Conservation (phyloP, 2,888 invertebrate species). For the Acrobeloides nanus region DNA sequence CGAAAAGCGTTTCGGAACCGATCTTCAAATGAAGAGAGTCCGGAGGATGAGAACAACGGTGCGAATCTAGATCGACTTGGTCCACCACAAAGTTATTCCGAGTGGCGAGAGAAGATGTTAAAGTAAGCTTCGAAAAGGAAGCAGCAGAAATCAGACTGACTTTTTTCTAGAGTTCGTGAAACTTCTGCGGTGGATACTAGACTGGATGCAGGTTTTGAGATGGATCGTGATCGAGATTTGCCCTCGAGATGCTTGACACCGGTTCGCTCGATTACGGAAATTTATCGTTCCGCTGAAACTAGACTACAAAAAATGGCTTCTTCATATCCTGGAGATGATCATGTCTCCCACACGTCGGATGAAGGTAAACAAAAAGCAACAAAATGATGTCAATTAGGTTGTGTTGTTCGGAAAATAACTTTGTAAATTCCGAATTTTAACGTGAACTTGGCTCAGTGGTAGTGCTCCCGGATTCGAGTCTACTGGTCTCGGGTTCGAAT, state of each 20-base stretch:
- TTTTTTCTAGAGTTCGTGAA: neutral
- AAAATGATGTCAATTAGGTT: neutral
- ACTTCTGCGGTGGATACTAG: neutral
- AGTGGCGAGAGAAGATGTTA: conserved; percentile 25
- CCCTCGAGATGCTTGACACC: conserved; percentile 15
- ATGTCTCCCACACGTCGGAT: conserved; percentile 8
- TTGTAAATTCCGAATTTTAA: neutral
- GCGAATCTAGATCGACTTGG: conserved; percentile 7
- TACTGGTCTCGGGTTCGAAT: too few species aligned
- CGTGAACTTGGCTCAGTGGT: too few species aligned
- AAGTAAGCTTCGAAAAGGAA: conserved; percentile 11
- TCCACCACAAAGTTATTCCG: conserved; percentile 24
- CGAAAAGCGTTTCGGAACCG: conserved; percentile 8
- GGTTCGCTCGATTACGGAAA: conserved; percentile 45
- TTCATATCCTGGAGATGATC: conserved; percentile 11
- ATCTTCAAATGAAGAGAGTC: conserved; percentile 8
- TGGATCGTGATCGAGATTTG: conserved; percentile 6
- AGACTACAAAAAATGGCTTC: conserved; percentile 26
- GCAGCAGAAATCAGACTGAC: conserved; percentile 1
- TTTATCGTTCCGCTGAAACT: conserved; percentile 47
- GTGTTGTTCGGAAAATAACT: conserved; percentile 1
- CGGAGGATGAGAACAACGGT: conserved; percentile 8
- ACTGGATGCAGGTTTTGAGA: neutral
- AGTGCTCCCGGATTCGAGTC: too few species aligned
- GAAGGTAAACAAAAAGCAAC: conserved; percentile 14